These are phyloP conservation scores for Dromius quadrimaculatus DNA, from an alignment of 2,888 invertebrate genomes.

Conservation along the genomic window DNA sequence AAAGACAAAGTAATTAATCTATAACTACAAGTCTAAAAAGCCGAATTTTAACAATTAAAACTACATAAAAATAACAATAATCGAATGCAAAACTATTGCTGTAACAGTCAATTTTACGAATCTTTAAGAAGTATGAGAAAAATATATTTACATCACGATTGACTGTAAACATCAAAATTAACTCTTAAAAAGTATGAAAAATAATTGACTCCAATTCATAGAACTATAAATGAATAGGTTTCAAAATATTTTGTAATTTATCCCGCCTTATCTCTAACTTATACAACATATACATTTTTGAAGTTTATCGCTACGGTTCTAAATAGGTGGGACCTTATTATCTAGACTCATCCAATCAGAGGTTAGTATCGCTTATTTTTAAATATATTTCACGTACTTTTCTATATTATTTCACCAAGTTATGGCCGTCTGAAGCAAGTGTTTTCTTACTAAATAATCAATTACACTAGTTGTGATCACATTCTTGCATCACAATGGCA, in stretches of 20 bases:
- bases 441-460: slow-evolving; percentile 30
- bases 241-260: not conserved
- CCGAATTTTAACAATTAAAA: slow-evolving; percentile 47
- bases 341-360: slow-evolving; percentile 43
- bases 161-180: slow-evolving; percentile 39
- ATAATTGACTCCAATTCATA: slow-evolving; percentile 37
- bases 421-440: slow-evolving; percentile 51
- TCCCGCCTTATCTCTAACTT: slow-evolving; percentile 24
- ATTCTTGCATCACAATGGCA: slow-evolving; percentile 51
- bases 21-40: slow-evolving; percentile 24
- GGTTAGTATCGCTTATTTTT: slow-evolving; percentile 49
- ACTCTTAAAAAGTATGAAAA: slow-evolving; percentile 38
- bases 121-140: not conserved
- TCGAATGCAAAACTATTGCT: slow-evolving; percentile 46
- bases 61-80: slow-evolving; percentile 50
- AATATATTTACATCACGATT: slow-evolving; percentile 31
- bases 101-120: slow-evolving; percentile 44
- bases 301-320: slow-evolving; percentile 39
- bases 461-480: slow-evolving; percentile 48
- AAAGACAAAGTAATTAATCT: slow-evolving; percentile 43
- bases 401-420: slow-evolving; percentile 45
- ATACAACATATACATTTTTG: slow-evolving; percentile 30
- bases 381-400: slow-evolving; percentile 37
- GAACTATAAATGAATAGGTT: slow-evolving; percentile 31
- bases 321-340: slow-evolving; percentile 50